A percentile compares a stretch with the other conserved stretches of the same genome.
Conservation (phyloP, 2,888 invertebrate species). For the Muscina levida region DNA sequence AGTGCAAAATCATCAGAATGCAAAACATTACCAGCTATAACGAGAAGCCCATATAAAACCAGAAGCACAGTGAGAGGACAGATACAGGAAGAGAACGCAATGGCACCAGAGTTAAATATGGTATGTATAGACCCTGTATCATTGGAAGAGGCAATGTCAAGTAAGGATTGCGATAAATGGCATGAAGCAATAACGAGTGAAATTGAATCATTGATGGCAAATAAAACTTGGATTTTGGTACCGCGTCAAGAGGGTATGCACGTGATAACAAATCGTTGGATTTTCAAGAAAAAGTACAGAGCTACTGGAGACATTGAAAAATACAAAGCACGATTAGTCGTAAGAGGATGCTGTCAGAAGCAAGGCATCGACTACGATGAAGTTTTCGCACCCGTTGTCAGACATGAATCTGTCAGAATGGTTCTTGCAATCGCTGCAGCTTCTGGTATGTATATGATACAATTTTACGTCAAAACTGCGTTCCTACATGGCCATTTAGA, state of each 20-base stretch:
- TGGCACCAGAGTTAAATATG: slow-evolving; percentile 34
- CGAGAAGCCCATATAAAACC: slow-evolving; percentile 39
- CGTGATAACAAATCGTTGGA: slow-evolving; percentile 42
- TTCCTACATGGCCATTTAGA: not conserved
- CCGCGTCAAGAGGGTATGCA: slow-evolving; percentile 31
- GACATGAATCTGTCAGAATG: slow-evolving; percentile 43
- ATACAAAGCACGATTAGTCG: slow-evolving; percentile 45
- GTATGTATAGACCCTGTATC: slow-evolving; percentile 38
- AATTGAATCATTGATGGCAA: slow-evolving; percentile 32
- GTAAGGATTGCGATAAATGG: slow-evolving; percentile 29
- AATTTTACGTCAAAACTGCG: slow-evolving; percentile 45
- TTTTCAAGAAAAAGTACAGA: slow-evolving; percentile 43
- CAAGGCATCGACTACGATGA: slow-evolving; percentile 34
- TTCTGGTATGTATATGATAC: slow-evolving; percentile 32
- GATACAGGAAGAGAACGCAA: not conserved
- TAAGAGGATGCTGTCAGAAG: slow-evolving; percentile 46
- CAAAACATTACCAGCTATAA: not conserved
- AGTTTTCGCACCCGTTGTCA: slow-evolving; percentile 61
- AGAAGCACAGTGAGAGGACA: slow-evolving; percentile 8
- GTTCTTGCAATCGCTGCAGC: slow-evolving; percentile 46
- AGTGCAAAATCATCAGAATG: not conserved
- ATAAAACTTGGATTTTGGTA: slow-evolving; percentile 44
- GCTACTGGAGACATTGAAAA: slow-evolving; percentile 31
- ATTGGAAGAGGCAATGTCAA: slow-evolving; percentile 40
- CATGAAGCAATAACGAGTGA: slow-evolving; percentile 24